phyloP scores from a whole-genome alignment of 1,140 invertebrate species.

The Bombyx mori region DNA sequence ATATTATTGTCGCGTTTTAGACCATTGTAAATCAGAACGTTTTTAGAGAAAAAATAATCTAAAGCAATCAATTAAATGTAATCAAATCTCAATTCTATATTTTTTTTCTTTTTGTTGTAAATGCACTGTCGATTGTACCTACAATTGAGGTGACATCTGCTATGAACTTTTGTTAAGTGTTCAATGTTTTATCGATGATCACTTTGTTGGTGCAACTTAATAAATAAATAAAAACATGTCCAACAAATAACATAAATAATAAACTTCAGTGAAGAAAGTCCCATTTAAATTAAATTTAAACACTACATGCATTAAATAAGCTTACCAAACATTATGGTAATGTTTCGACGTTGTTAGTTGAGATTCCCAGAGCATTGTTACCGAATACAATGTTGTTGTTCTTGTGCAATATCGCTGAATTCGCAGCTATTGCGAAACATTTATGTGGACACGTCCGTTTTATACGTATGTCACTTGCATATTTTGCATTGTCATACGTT shows the following conservation, averaged over 20 bases:
- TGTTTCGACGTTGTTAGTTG: constrained; percentile 28
- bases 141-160: too few relatives aligned
- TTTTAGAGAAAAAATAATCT: too few relatives aligned
- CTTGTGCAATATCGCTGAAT: constrained; percentile 57
- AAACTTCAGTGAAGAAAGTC: neutral
- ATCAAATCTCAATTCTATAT: too few relatives aligned
- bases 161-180: too few relatives aligned
- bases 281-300: neutral
- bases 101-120: too few relatives aligned
- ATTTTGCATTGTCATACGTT: constrained; percentile 38
- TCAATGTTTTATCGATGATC: too few relatives aligned
- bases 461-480: constrained; percentile 26
- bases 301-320: constrained; percentile 3
- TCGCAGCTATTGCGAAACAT: constrained; percentile 43
- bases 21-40: too few relatives aligned
- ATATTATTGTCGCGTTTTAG: too few relatives aligned
- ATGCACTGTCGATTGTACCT: too few relatives aligned
- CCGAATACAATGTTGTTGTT: constrained; percentile 41
- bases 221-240: neutral
- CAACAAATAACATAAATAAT: neutral
- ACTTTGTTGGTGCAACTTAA: too few relatives aligned
- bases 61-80: neutral
- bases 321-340: constrained; percentile 15
- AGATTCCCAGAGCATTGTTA: constrained; percentile 41
- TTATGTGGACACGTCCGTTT: constrained; percentile 36